A percentile compares a stretch with the other conserved stretches of the same genome.
Conservation (phyloP, 2,888 invertebrate genomes). For the Caradrina clavipalpis region DNA sequence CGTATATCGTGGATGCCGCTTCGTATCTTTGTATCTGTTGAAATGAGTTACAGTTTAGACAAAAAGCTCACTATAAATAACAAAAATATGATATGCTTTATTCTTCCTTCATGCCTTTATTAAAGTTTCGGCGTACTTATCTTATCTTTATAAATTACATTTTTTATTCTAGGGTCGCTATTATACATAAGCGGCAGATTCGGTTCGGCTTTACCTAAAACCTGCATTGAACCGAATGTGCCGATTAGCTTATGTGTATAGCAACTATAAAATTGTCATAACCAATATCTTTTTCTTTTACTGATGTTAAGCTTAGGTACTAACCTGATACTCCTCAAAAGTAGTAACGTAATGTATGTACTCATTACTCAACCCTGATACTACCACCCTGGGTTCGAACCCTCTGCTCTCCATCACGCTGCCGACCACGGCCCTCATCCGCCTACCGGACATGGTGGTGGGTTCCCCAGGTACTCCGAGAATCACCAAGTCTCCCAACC, state of each 20-base stretch:
- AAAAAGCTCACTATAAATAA: neutral
- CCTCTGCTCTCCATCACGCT: slow-evolving; percentile 82
- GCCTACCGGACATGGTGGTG: slow-evolving; percentile 96
- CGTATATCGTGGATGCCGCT: slow-evolving; percentile 96
- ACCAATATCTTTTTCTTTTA: too few relatives aligned
- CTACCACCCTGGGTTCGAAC: slow-evolving; percentile 89
- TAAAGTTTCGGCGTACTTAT: too few relatives aligned
- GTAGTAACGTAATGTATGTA: slow-evolving; percentile 96
- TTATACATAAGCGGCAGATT: too few relatives aligned
- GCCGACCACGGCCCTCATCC: slow-evolving; percentile 88
- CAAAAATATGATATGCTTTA: too few relatives aligned
- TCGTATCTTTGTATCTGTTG: slow-evolving; percentile 96
- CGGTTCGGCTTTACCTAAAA: too few relatives aligned
- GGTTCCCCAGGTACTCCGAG: slow-evolving; percentile 96
- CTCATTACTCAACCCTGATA: slow-evolving; percentile 95
- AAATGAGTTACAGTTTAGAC: neutral
- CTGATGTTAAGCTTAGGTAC: too few relatives aligned
- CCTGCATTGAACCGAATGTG: too few relatives aligned
- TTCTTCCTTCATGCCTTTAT: too few relatives aligned
- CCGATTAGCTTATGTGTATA: too few relatives aligned
- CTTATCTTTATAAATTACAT: too few relatives aligned
- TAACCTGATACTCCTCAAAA: slow-evolving; percentile 94
- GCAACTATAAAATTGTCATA: too few relatives aligned
- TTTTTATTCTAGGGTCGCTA: too few relatives aligned
- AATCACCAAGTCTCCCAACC: slow-evolving; percentile 93